Base-by-base conservation (phyloP, 2,888 invertebrate species). In the Tethea ocularis region DNA sequence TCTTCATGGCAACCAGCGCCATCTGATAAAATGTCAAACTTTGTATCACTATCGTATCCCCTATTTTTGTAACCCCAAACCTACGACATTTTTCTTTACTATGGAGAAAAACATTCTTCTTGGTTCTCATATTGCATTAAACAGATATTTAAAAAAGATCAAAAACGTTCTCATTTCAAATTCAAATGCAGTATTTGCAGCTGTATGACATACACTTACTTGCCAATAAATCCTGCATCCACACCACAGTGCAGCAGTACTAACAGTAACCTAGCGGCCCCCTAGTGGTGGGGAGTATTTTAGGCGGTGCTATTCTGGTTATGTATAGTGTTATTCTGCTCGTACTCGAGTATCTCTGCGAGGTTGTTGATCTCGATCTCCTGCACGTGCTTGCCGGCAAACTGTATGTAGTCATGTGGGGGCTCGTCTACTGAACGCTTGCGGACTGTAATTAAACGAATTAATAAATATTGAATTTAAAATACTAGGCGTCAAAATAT, bases 311-410 rank as follows among this genome's bases (percentile, higher is more conserved):
- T 58, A 62, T 69, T 60, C 26, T 61, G 59, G 33, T 15, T 38
- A n/a, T 38, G 6, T 10, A 38, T 38, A 6, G 10, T n/a, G n/a
- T 15, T 38, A n/a, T 62, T 62, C 68, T 88, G 85, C 80, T 95
- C 95, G 73, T 84, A 94, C 56, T 89, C 83, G 60, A 94, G 86
- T 56, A 96, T 84, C 41, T 95, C 95, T 0, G 91, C 93, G 60
- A 96, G 89, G 86, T 97, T 97, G 69, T 95, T 82, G 75, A 97
- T 95, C 80, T 96, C 94, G 63, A 96, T 94, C 88, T 97, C 96
- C 72, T 96, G 93, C 61, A 97, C 94, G 72, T 94, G 95, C 58
- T 94, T 95, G 15, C 97, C 97, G 24, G 96, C 94, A 88, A 96
- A 97, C 79, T 96, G 96, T 57, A 96, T 95, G 88, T 95, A 97